These are phyloP conservation scores for Drosophila quinaria DNA, from an alignment of 2,888 invertebrate genomes.

Conservation along the genomic window DNA sequence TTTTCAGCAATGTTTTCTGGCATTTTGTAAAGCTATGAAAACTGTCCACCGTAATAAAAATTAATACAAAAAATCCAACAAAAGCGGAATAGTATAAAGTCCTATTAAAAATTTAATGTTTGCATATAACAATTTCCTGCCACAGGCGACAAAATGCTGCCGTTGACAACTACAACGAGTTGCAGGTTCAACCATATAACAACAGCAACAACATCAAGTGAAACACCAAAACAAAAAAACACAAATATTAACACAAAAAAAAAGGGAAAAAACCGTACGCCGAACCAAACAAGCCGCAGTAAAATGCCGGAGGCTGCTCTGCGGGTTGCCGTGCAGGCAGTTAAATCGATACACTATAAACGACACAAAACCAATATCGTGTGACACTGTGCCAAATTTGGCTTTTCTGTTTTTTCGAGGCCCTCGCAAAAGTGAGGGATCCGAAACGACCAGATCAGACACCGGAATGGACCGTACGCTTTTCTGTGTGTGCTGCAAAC, in stretches of 20 bases:
- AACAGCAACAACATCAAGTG: slow-evolving; percentile 12
- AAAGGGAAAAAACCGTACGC: background rate
- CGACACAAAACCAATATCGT: slow-evolving; percentile 70
- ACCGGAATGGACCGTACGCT: background rate
- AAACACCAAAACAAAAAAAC: slow-evolving; percentile 9
- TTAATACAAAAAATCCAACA: slow-evolving; percentile 1
- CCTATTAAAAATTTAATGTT: slow-evolving; percentile 75
- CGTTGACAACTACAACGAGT: slow-evolving; percentile 52
- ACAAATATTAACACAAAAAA: background rate
- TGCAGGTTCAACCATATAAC: slow-evolving; percentile 33
- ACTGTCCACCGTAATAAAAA: slow-evolving; percentile 15
- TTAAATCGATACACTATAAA: slow-evolving; percentile 77
- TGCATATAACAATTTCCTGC: slow-evolving; percentile 73
- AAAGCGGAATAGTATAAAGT: slow-evolving; percentile 35
- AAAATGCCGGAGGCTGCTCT: slow-evolving; percentile 25
- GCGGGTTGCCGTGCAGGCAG: slow-evolving; percentile 50
- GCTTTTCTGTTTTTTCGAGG: slow-evolving; percentile 34
- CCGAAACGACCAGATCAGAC: background rate
- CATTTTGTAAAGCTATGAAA: slow-evolving; percentile 25
- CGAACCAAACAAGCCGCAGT: slow-evolving; percentile 44
- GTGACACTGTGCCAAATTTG: slow-evolving; percentile 71
- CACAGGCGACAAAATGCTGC: slow-evolving; percentile 36
- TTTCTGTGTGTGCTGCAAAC: slow-evolving; percentile 13
- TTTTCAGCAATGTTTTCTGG: slow-evolving; percentile 28
- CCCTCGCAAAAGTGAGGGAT: slow-evolving; percentile 3